Conservation (phyloP, 2,113 vertebrate genomes). For the Oncorhynchus tshawytscha region DNA sequence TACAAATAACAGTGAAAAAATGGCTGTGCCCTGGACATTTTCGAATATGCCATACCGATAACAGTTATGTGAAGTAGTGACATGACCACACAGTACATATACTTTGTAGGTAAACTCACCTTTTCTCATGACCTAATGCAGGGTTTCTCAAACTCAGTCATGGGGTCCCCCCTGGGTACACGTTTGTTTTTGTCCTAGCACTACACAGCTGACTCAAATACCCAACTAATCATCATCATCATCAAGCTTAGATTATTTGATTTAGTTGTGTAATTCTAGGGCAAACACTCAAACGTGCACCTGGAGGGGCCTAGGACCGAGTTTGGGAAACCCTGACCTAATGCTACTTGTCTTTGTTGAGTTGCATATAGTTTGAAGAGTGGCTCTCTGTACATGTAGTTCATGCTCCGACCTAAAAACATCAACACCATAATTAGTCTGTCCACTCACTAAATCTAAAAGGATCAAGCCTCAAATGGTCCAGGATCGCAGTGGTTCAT, state of each 20-base stretch:
- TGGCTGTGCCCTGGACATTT: conserved; percentile 10
- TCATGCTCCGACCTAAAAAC: conserved; percentile 46
- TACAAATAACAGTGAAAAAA: not conserved
- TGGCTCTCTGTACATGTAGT: conserved; percentile 32
- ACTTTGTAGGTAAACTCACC: conserved; percentile 36
- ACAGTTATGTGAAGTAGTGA: conserved; percentile 50
- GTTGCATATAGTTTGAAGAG: conserved; percentile 61
- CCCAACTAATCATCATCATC: too few relatives aligned
- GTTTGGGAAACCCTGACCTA: not conserved
- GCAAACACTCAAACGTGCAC: too few relatives aligned
- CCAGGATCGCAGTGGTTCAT: conserved; percentile 33
- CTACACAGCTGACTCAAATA: too few relatives aligned
- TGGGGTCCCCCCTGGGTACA: too few relatives aligned
- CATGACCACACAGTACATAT: conserved; percentile 16
- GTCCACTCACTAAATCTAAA: conserved; percentile 30
- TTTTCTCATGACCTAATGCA: conserved; percentile 10
- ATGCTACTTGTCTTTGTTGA: conserved; percentile 40
- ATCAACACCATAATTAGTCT: conserved; percentile 28
- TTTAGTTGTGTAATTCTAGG: too few relatives aligned
- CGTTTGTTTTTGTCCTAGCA: too few relatives aligned
- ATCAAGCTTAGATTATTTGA: too few relatives aligned
- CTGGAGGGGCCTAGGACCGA: too few relatives aligned
- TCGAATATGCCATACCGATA: conserved; percentile 9
- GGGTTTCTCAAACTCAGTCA: too few relatives aligned
- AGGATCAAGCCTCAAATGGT: conserved; percentile 18